Base-by-base conservation (phyloP, 2,797 vertebrate genomes). In the Myotis planiceps region DNA sequence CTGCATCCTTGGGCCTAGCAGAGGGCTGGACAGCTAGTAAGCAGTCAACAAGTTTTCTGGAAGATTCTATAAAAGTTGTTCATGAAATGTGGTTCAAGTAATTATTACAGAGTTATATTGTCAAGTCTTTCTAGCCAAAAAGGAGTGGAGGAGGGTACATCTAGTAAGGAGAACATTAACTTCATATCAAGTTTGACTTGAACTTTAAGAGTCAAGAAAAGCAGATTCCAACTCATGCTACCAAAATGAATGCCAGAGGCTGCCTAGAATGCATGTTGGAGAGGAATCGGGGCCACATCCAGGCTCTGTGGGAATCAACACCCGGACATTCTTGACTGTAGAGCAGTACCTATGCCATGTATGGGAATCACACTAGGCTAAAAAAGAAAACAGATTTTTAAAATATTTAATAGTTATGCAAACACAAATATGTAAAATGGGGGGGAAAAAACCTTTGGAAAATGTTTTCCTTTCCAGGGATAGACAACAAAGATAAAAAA, bases 191-290 rank as follows among this genome's bases (percentile, higher is more conserved):
- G 76, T 63, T 82, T 78, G 60, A 63, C 18, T 32, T 79, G 69
- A 95, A 88, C 78, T 79, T 86, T 71, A 86, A 34, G 2, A 63
- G 75, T 93, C 55, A 71, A 82, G 78, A 87, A 90, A 95, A 92
- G 39, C 81, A 84, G 63, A 85, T 88, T 92, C 42, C 49, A 88
- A 74, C 9, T 88, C 51, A 9, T 9, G 51, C 45, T 76, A 78
- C 78, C 39, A 75, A 89, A 91, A 75, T 2, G 13, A 91, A 58
- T 7, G 5, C 23, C 2, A 29, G 18, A 5, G 39, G 49, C 51
- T 88, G 78, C 39, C 23, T 10, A 45, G 45, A 78, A 75, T 1
- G n/a, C 39, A 19, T 4, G 21, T 1, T 25, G 27, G 37, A 58
- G 12, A 86, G 75, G 23, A 51, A 6, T 32, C 55, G 0, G 72